Percentiles rank a stretch among this genome's conserved stretches.
Conservation (phyloP, 2,113 vertebrate genomes). For the Epinephelus fuscoguttatus region DNA sequence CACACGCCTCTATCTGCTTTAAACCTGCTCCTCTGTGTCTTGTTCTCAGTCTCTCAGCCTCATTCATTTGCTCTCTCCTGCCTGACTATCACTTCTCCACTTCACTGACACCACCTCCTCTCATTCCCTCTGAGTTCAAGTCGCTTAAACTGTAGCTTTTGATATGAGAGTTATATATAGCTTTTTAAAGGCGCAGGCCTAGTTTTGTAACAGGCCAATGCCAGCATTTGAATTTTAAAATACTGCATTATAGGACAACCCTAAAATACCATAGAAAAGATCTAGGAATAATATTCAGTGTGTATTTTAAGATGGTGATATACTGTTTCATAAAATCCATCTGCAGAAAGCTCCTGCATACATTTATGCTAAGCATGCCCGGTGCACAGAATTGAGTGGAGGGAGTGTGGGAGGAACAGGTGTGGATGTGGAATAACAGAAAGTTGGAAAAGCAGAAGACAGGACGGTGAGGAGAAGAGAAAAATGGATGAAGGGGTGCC, state of each 20-base stretch:
- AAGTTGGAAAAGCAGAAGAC: background rate
- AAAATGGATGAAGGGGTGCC: background rate
- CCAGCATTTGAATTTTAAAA: constrained; percentile 10
- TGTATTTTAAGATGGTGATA: background rate
- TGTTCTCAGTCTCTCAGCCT: constrained; percentile 3
- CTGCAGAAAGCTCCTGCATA: background rate
- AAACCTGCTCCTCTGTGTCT: constrained; percentile 32
- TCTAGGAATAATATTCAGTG: background rate
- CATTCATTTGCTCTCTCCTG: constrained; percentile 1
- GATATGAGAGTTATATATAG: constrained; percentile 36
- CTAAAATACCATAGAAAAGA: background rate
- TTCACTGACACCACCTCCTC: constrained; percentile 19
- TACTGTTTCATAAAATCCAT: constrained; percentile 2
- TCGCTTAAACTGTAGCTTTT: constrained; percentile 32
- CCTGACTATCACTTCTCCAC: constrained; percentile 34
- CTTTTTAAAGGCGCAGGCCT: constrained; percentile 18
- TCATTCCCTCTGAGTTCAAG: constrained; percentile 13
- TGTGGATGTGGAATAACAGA: background rate
- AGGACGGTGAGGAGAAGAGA: background rate
- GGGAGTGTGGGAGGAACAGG: background rate
- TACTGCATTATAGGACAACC: constrained; percentile 2
- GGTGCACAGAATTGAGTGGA: constrained; percentile 4
- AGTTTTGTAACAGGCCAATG: constrained; percentile 17
- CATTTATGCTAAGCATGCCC: constrained; percentile 1
- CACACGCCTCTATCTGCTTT: constrained; percentile 8